Base-by-base conservation (phyloP, 2,888 invertebrate genomes). In the Sisyra nigra region DNA sequence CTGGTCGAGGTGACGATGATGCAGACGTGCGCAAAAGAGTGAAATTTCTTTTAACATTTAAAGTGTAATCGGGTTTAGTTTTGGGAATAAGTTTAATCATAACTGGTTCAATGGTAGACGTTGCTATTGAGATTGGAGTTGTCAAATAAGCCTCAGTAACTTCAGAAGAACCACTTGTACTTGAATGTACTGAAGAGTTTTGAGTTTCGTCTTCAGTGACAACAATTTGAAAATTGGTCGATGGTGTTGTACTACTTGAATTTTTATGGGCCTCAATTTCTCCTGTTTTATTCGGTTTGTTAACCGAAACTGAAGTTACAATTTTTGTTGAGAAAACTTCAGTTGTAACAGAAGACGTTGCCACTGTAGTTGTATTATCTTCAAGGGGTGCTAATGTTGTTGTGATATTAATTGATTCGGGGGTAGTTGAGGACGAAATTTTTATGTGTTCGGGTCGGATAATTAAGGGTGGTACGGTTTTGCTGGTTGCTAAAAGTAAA, bases 291-390 rank as follows among this genome's bases (percentile, higher is more conserved):
- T 34, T 43, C 17, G 17, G 10, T 14, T 17, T 32, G 11, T 68
- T 68, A 48, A 69, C 66, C 6, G 69, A 68, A 13, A 69, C 63
- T 33, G 69, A 69, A 24, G 69, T 69, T 0, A 68, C 68, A 32
- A 69, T 68, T 3, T 68, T 69, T 5, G 68, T 69, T 45, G 67
- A 68, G 5, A 68, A 65, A 33, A 67, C 61, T n/a, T 68, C 66
- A 6, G 68, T 60, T 32, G 61, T 57, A 50, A 66, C 65, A 52
- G 66, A 64, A 32, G 68, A 67, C 2, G 66, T 66, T 24, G 61
- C 51, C 52, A 34, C 7, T 2, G 30, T 35, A 2, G 37, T 37
- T n/a, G 8, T 38, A 19, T 13, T 39, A 7, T 24, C 7, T 24
- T 24, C 24, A 24, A 24, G 24, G 3, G 24, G 3, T 5, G 24